phyloP scores from a whole-genome alignment of 2,113 vertebrate species.

The Elephantulus edwardii region DNA sequence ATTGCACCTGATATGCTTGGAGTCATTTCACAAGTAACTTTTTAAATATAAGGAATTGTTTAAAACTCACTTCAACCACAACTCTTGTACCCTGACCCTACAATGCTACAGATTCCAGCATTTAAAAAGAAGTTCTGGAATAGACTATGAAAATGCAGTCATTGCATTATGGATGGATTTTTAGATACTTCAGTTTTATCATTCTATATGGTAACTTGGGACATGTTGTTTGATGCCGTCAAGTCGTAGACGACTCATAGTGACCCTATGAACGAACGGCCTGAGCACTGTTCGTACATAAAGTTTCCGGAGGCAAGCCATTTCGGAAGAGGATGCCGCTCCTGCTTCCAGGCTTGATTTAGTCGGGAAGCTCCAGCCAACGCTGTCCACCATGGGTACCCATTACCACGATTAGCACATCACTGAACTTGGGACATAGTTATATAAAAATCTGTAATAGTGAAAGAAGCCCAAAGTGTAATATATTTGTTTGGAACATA shows the following conservation, averaged over 20 bases:
- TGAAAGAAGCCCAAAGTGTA: background rate
- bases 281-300: too few species aligned
- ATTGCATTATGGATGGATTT: background rate
- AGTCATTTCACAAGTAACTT: background rate
- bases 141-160: background rate
- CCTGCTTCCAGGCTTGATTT: too few species aligned
- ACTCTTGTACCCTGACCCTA: fast-evolving
- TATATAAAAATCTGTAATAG: background rate
- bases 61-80: background rate
- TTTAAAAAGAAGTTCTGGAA: background rate
- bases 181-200: background rate
- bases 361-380: too few species aligned
- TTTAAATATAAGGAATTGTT: background rate
- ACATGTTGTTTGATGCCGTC: too few species aligned
- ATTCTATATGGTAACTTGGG: background rate
- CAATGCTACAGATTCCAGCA: background rate
- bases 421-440: too few species aligned
- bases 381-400: too few species aligned
- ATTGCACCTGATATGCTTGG: background rate
- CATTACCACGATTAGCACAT: too few species aligned
- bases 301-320: too few species aligned
- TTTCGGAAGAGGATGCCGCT: too few species aligned
- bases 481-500: background rate
- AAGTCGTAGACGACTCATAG: too few species aligned
- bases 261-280: too few species aligned